Evolutionary conservation across 1,140 invertebrate genomes (phyloP).

Genomic region (Drosophila insularis): DNA sequence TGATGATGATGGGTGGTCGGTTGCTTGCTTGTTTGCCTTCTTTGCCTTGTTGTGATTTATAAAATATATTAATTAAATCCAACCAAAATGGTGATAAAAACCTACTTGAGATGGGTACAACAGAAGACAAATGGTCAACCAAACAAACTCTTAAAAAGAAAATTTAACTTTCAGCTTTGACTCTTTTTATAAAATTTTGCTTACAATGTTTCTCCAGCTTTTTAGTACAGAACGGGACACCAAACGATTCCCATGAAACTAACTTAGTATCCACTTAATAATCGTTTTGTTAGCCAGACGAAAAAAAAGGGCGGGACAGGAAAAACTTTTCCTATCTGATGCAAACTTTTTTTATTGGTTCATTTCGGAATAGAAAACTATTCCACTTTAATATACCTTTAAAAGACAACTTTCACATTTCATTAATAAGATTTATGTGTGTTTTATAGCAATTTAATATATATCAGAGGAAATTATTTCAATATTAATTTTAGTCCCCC

Average conservation of each 20-base stretch:
- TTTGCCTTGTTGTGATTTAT: constrained; percentile 53
- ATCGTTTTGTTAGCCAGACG: neutral
- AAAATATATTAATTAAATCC: constrained; percentile 76
- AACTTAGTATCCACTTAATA: neutral
- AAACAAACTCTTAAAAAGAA: neutral
- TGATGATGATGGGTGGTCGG: constrained; percentile 3
- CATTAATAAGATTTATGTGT: constrained; percentile 42
- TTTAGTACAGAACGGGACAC: no score
- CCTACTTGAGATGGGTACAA: neutral
- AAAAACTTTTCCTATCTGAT: neutral
- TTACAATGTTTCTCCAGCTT: no score
- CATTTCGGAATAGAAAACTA: constrained; percentile 19
- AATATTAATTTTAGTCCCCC: constrained; percentile 13
- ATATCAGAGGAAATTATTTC: constrained; percentile 1
- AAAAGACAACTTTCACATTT: neutral
- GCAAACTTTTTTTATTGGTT: constrained; percentile 1
- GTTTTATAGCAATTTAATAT: constrained; percentile 12
- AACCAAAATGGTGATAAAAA: constrained; percentile 32
- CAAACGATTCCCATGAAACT: neutral
- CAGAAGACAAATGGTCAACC: neutral
- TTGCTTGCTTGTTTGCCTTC: constrained; percentile 16
- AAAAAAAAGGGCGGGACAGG: neutral
- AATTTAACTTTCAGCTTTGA: neutral
- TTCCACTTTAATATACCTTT: constrained; percentile 21
- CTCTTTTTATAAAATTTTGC: no score